Evolutionary conservation across 2,797 vertebrate species (phyloP).

Genomic region (Oreochromis mossambicus): DNA sequence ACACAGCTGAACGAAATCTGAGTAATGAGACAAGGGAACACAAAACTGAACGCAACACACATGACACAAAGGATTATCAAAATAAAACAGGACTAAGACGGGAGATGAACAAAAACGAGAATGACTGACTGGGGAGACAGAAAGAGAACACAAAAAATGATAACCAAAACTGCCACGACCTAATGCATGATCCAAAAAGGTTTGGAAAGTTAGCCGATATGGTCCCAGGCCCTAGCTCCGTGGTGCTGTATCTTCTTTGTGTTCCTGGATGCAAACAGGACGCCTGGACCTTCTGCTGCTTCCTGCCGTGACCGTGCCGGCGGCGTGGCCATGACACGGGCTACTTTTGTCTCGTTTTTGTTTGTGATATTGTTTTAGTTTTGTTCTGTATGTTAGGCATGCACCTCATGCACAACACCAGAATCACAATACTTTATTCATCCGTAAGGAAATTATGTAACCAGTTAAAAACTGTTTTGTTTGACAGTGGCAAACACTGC

Average conservation of each 20-base stretch:
- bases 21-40: neutral
- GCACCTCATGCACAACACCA: neutral
- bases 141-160: no score
- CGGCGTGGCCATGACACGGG: accelerated
- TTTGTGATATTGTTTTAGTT: neutral
- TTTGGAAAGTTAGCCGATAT: neutral
- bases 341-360: neutral
- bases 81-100: neutral
- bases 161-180: no score
- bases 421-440: no score
- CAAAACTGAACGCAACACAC: neutral
- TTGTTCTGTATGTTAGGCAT: neutral
- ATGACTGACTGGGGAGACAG: no score
- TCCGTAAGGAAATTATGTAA: no score
- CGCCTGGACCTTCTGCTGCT: neutral
- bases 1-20: neutral
- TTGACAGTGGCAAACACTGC: no score
- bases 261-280: accelerated
- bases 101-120: no score
- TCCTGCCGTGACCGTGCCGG: neutral
- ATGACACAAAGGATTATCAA: accelerated
- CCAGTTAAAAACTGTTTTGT: no score
- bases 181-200: neutral
- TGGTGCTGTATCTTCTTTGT: neutral
- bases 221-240: accelerated